phyloP scores from a whole-genome alignment of 2,888 invertebrate species.

The Eristalis arbustorum region DNA sequence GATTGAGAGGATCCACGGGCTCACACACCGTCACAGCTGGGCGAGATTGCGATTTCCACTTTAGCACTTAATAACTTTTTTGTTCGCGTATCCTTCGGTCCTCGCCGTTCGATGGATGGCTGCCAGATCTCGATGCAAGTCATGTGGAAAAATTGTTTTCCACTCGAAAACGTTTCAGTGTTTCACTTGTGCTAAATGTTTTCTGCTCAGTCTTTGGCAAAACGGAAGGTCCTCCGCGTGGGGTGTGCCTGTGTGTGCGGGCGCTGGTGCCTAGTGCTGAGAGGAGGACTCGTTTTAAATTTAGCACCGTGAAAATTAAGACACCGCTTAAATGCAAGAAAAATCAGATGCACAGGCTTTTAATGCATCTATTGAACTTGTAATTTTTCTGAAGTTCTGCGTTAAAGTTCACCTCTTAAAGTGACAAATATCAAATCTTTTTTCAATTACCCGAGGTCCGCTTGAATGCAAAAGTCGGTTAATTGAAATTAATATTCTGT shows the following conservation, averaged over 20 bases:
- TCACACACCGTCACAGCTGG: conserved; percentile 2
- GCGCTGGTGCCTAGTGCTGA: background rate
- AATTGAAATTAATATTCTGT: too few relatives aligned
- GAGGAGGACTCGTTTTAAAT: conserved; percentile 4
- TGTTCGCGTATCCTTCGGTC: conserved; percentile 19
- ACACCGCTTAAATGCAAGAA: too few relatives aligned
- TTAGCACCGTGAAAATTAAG: too few relatives aligned
- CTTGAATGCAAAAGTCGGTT: too few relatives aligned
- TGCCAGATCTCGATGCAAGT: conserved; percentile 57
- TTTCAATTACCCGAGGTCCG: too few relatives aligned
- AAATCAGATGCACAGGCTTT: too few relatives aligned
- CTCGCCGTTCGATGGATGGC: background rate
- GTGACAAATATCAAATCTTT: too few relatives aligned
- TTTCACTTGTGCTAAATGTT: conserved; percentile 65
- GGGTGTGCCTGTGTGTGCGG: background rate
- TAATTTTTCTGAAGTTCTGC: too few relatives aligned
- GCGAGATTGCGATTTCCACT: conserved; percentile 56
- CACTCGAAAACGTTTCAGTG: conserved; percentile 70
- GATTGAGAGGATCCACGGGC: conserved; percentile 23
- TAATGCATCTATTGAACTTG: too few relatives aligned
- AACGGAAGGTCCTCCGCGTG: background rate
- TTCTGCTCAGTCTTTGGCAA: conserved; percentile 54
- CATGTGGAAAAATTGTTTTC: conserved; percentile 71
- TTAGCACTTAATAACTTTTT: conserved; percentile 70
- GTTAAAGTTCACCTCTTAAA: too few relatives aligned